phyloP scores from a whole-genome alignment of 2,797 vertebrate species.

The Tiaroga cobitis region DNA sequence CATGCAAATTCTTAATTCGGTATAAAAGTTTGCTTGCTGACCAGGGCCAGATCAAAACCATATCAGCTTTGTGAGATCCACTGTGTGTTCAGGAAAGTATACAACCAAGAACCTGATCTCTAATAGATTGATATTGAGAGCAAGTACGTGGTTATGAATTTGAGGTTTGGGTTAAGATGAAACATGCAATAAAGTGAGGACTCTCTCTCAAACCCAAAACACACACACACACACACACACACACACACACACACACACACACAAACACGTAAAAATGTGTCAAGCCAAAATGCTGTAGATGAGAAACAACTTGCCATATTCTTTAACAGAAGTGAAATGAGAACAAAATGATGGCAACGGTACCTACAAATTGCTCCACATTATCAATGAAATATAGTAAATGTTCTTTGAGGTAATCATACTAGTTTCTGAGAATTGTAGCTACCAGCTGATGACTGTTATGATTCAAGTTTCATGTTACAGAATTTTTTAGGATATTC shows the following conservation, averaged over 20 bases:
- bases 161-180: slow-evolving; percentile 39
- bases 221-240: too few species aligned
- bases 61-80: slow-evolving; percentile 4
- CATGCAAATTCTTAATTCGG: background rate
- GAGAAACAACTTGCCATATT: background rate
- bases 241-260: slow-evolving; percentile 25
- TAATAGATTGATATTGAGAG: background rate
- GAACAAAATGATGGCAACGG: slow-evolving; percentile 13
- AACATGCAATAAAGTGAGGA: slow-evolving; percentile 47
- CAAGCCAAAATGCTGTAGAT: slow-evolving; percentile 15
- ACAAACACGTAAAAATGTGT: background rate
- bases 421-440: slow-evolving; percentile 35
- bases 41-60: background rate
- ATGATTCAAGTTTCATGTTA: slow-evolving; percentile 22
- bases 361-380: slow-evolving; percentile 14
- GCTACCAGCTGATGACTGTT: slow-evolving; percentile 13
- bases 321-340: slow-evolving; percentile 12
- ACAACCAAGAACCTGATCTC: background rate
- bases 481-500: slow-evolving; percentile 10
- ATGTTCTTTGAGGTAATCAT: slow-evolving; percentile 37
- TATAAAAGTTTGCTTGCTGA: background rate
- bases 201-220: slow-evolving; percentile 49
- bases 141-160: background rate
- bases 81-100: slow-evolving; percentile 13
- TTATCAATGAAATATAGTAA: slow-evolving; percentile 4